Base-by-base conservation (phyloP, 2,113 vertebrate species). In the Psephotus haematonotus region DNA sequence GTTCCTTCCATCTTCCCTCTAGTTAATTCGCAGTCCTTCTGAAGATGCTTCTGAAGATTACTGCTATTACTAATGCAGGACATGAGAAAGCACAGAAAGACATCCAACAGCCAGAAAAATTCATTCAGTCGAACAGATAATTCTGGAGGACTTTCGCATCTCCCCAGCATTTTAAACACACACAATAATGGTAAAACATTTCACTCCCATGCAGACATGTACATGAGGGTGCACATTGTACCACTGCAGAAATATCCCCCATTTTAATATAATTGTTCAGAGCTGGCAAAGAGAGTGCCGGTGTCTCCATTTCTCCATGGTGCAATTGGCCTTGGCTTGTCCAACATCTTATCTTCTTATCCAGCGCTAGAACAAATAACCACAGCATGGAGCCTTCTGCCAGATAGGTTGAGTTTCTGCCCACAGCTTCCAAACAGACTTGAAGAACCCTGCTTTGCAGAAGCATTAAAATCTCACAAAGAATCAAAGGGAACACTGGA, bases 181-280 rank as follows among this genome's bases (percentile, higher is more conserved):
- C 13, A 4, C 1, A 55, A 4, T 12, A n/a, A 52, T 2, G 13
- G 29, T 13, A 46, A 94, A 83, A 43, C 2, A 3, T 43, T 85
- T 60, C 43, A 9, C 7, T 28, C 25, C 12, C 78, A 28, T 8
- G 11, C 7, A 13, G 1, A 3, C 1, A 6, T 0, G 7, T 13
- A 25, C 23, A 1, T 2, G 5, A 39, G 11, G 7, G 8, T 12
- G 16, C 16, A 41, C 2, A 2, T 0, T 9, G 33, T 23, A 15
- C 6, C 0, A 1, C 15, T 70, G 53, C 44, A 9, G 9, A 52
- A 82, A 72, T 13, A 60, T 23, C 75, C 29, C 47, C 6, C 5
- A 0, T 25, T 85, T 44, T 18, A 28, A 20, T 17, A 6, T 2
- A 39, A 6, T 5, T 13, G 29, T 17, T 72, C 44, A 25, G 53